Percentiles rank a stretch among this genome's conserved stretches.
Conservation (phyloP, 2,113 vertebrate species). For the Lagopus muta region DNA sequence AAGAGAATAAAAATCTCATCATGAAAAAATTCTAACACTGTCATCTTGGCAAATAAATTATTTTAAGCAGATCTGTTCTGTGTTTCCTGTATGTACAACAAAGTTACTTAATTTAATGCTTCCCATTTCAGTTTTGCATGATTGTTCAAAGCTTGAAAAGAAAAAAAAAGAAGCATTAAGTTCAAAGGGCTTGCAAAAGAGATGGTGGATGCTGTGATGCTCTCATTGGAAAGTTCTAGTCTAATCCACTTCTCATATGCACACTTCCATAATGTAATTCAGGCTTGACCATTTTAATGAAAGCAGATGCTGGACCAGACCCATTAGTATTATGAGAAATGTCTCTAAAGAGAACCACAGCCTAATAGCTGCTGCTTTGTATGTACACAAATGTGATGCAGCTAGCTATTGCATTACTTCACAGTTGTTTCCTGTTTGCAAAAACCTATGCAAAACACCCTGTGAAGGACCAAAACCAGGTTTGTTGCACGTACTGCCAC, state of each 20-base stretch:
- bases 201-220: not conserved
- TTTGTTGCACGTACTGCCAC: not conserved
- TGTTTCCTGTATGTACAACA: not conserved
- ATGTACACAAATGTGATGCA: fast-evolving
- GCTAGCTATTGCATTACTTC: not conserved
- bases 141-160: not conserved
- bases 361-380: not conserved
- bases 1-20: not conserved
- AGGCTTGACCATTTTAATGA: not conserved
- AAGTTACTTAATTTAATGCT: not conserved
- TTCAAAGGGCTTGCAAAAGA: not conserved
- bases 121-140: not conserved
- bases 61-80: not conserved
- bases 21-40: not conserved
- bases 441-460: not conserved
- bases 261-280: fast-evolving
- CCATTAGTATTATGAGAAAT: not conserved
- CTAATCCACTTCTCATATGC: not conserved
- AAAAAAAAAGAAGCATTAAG: not conserved
- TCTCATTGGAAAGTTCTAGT: not conserved
- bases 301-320: not conserved
- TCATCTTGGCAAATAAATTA: constrained; percentile 13
- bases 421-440: not conserved
- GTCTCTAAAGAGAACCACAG: not conserved
- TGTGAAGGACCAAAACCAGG: not conserved